Conservation (phyloP, 2,888 invertebrate genomes). For the Acronicta psi region DNA sequence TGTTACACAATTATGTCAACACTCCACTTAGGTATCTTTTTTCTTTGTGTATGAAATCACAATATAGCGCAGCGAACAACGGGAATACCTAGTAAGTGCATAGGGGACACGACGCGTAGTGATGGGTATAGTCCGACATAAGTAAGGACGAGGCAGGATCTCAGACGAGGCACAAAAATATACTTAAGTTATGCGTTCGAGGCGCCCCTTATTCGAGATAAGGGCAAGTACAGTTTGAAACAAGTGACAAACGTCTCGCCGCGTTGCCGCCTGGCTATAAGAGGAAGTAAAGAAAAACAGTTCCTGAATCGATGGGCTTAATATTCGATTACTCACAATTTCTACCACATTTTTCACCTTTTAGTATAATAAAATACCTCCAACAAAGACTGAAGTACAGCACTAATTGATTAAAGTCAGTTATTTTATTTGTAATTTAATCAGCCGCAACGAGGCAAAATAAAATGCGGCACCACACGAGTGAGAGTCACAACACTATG, state of each 20-base stretch:
- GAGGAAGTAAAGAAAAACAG: too few relatives aligned
- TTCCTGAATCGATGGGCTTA: too few relatives aligned
- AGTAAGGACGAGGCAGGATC: not conserved
- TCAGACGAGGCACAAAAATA: not conserved
- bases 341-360: too few relatives aligned
- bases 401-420: too few relatives aligned
- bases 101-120: constrained; percentile 26
- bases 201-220: too few relatives aligned
- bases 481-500: not conserved
- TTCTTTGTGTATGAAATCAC: constrained; percentile 13
- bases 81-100: constrained; percentile 33
- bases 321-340: too few relatives aligned
- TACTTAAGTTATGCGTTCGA: too few relatives aligned
- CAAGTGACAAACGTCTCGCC: not conserved
- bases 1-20: not conserved
- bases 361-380: too few relatives aligned
- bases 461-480: not conserved
- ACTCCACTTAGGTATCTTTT: not conserved
- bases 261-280: too few relatives aligned
- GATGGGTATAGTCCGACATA: not conserved
- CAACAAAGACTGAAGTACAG: too few relatives aligned
- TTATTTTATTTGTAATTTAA: too few relatives aligned
- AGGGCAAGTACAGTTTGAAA: not conserved
- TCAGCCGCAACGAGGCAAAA: not conserved
- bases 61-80: constrained; percentile 32